Conservation (phyloP, 2,797 vertebrate species). For the Phalanger gymnotis region DNA sequence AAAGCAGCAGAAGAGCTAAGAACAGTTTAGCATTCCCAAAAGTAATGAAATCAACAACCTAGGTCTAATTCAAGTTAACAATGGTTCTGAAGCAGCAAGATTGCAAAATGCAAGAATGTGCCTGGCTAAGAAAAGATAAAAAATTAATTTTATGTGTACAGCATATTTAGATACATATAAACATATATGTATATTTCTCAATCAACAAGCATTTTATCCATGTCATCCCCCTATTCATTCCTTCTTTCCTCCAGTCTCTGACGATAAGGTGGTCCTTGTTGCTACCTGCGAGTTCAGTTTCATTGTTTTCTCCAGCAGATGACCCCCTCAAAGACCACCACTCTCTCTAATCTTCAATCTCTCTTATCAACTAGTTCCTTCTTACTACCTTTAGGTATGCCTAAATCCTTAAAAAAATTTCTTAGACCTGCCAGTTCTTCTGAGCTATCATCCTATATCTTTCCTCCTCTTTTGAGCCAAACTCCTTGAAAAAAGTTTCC, state of each 20-base stretch:
- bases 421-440: background rate
- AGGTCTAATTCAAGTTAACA: background rate
- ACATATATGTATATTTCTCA: background rate
- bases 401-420: background rate
- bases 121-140: conserved; percentile 38
- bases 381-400: background rate
- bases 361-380: background rate
- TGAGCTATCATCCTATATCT: background rate
- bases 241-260: background rate
- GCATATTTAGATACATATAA: background rate
- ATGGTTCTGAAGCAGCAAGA: background rate
- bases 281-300: background rate
- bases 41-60: background rate
- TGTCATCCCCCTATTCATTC: background rate
- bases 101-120: conserved; percentile 12
- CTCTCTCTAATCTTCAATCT: background rate
- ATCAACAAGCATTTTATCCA: background rate
- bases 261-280: background rate
- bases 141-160: background rate
- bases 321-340: background rate
- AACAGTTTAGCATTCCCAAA: background rate
- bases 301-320: background rate
- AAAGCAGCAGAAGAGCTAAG: background rate
- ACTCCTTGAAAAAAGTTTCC: background rate
- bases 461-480: background rate